A percentile compares a stretch with the other conserved stretches of the same genome.
phyloP scores from a whole-genome alignment of 2,797 vertebrate species.

The Cirrhinus mrigala region DNA sequence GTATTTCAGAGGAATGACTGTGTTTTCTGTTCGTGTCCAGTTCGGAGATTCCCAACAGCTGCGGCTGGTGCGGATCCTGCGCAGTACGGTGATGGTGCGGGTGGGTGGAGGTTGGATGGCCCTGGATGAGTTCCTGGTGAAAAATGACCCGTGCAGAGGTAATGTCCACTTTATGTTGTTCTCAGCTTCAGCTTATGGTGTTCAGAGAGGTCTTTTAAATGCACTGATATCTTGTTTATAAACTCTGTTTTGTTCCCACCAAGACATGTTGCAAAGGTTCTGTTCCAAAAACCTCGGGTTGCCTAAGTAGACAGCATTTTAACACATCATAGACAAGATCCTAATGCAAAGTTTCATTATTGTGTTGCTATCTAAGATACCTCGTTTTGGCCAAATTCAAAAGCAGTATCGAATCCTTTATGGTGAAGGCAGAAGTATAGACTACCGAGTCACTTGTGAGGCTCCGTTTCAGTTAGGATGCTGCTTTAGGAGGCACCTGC shows the following conservation, averaged over 20 bases:
- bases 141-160: conserved; percentile 99
- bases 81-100: conserved; percentile 98
- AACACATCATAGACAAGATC: neutral
- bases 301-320: neutral
- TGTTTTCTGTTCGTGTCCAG: conserved; percentile 72
- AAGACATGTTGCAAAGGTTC: neutral
- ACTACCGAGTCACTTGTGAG: neutral
- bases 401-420: neutral
- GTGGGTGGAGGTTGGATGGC: conserved; percentile 99
- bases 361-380: neutral
- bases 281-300: neutral
- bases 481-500: neutral
- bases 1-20: conserved; percentile 2
- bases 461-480: neutral
- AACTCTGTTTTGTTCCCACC: neutral
- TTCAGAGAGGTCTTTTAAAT: neutral
- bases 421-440: neutral
- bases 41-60: conserved; percentile 99
- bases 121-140: conserved; percentile 97
- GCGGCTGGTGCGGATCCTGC: conserved; percentile 94
- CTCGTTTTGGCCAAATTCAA: neutral
- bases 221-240: neutral
- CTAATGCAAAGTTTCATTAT: neutral
- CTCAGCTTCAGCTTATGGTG: neutral
- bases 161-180: conserved; percentile 54